phyloP scores from a whole-genome alignment of 1,140 invertebrate species.

The Ostrea denselamellosa region DNA sequence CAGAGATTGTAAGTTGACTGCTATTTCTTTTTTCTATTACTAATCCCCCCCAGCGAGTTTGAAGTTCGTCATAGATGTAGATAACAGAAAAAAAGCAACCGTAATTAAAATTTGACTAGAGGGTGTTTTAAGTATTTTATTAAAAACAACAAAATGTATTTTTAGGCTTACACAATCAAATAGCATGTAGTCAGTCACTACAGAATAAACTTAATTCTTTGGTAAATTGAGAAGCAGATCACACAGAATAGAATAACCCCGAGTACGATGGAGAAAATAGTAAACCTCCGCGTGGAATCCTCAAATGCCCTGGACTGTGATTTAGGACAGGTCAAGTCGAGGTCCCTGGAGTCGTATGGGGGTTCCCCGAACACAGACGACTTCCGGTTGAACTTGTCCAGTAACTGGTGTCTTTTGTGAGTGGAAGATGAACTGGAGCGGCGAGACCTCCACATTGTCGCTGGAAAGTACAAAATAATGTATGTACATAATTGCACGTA shows the following conservation, averaged over 20 bases:
- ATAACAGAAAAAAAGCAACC: no score
- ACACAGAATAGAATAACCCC: not conserved
- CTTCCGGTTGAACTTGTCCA: not conserved
- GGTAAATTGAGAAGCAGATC: constrained; percentile 16
- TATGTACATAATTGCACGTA: no score
- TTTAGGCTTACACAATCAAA: not conserved
- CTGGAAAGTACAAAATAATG: no score
- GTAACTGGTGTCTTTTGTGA: not conserved
- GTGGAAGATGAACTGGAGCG: constrained; percentile 11
- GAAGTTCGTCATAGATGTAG: not conserved
- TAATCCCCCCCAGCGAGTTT: not conserved
- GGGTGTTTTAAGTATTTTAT: not conserved
- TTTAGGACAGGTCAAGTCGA: not conserved
- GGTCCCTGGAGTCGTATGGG: not conserved
- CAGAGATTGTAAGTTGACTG: no score
- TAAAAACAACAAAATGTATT: not conserved
- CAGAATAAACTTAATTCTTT: not conserved
- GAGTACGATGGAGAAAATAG: constrained; percentile 7
- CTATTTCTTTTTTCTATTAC: not conserved
- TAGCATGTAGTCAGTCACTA: not conserved
- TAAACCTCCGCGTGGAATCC: constrained; percentile 16
- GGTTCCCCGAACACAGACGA: not conserved
- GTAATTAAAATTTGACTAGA: not conserved
- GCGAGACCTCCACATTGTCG: not conserved
- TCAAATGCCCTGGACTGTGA: not conserved